Percentiles rank a stretch among this genome's conserved stretches.
phyloP scores from a whole-genome alignment of 2,888 invertebrate species.

The Steinernema carpocapsae region DNA sequence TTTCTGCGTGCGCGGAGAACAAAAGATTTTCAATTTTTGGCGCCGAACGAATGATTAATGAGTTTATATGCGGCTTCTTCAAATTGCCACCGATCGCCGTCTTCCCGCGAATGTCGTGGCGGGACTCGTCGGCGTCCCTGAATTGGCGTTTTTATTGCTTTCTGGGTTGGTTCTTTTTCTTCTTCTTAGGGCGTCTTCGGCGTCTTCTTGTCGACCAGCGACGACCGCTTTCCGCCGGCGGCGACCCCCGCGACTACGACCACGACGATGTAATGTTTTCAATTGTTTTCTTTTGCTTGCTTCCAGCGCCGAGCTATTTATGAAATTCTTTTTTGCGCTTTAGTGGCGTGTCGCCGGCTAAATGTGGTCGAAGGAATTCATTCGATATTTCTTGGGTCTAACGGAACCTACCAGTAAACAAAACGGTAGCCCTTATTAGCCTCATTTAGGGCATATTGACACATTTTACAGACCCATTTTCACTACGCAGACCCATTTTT shows the following conservation, averaged over 20 bases:
- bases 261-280: conserved; percentile 21
- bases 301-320: neutral
- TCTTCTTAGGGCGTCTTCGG: no score
- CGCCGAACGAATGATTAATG: conserved; percentile 5
- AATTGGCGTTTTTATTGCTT: neutral
- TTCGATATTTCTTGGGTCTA: neutral
- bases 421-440: neutral
- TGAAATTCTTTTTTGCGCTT: neutral
- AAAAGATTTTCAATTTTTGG: neutral
- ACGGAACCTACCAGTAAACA: neutral
- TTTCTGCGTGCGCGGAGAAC: neutral
- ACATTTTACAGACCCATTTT: no score
- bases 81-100: neutral
- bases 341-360: neutral
- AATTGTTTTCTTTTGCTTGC: neutral
- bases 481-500: no score
- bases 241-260: neutral
- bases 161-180: neutral
- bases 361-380: neutral
- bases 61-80: conserved; percentile 4
- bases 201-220: neutral
- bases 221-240: neutral
- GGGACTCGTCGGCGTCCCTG: conserved; percentile 15
- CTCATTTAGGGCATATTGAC: neutral
- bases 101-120: neutral